These are phyloP conservation scores for Pipra filicauda DNA, from an alignment of 2,113 vertebrate genomes.

Conservation along the genomic window DNA sequence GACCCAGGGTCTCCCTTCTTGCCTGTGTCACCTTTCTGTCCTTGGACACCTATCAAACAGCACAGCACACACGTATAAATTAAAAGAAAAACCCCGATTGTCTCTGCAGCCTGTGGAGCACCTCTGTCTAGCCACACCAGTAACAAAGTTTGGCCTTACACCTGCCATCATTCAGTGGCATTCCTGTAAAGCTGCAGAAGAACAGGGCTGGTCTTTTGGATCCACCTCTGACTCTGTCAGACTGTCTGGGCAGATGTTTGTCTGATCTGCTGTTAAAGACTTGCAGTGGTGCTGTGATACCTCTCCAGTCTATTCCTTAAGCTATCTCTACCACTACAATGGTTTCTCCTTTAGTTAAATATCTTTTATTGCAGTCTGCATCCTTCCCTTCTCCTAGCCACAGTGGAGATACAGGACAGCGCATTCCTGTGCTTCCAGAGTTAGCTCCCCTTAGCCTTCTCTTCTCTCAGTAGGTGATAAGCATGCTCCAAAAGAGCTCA, in stretches of 20 bases:
- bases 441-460: background rate
- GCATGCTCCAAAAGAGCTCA: background rate
- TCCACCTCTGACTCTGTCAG: background rate
- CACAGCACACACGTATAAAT: background rate
- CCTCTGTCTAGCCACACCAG: background rate
- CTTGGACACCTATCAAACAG: slow-evolving; percentile 30
- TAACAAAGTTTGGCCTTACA: background rate
- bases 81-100: rapidly evolving
- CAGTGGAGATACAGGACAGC: background rate
- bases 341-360: background rate
- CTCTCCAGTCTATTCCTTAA: background rate
- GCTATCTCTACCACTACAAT: background rate
- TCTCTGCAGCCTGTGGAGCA: background rate
- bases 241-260: background rate
- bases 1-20: slow-evolving; percentile 47
- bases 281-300: background rate
- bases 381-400: background rate
- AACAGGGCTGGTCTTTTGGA: background rate
- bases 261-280: background rate
- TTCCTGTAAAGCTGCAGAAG: background rate
- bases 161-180: background rate
- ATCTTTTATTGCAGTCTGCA: background rate
- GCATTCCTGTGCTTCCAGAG: background rate
- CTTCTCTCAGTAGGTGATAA: background rate
- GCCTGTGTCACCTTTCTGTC: slow-evolving; percentile 61